Evolutionary conservation across 2,888 invertebrate genomes (phyloP).

Genomic region (Merodon equestris): DNA sequence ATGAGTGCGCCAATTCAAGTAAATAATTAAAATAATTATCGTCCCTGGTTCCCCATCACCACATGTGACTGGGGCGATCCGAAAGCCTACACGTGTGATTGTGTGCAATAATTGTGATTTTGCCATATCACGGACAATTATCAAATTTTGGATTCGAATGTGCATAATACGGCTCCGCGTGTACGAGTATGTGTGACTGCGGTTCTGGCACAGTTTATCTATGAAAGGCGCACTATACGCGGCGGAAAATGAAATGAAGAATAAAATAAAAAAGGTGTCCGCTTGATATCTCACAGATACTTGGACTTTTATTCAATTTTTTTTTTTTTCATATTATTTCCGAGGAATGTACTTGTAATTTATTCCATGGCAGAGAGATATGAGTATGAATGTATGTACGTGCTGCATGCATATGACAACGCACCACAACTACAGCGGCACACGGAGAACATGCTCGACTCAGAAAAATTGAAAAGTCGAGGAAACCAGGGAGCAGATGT

Average conservation of each 20-base stretch:
- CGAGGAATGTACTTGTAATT: conserved; percentile 46
- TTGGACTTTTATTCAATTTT: not conserved
- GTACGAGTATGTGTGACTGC: not conserved
- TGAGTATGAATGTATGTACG: conserved; percentile 33
- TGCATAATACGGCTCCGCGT: not conserved
- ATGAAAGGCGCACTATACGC: conserved; percentile 50
- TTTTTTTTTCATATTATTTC: conserved; percentile 21
- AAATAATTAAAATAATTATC: conserved; percentile 39
- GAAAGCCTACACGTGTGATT: not conserved
- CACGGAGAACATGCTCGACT: conserved; percentile 29
- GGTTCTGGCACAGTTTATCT: conserved; percentile 29
- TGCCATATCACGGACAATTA: conserved; percentile 23
- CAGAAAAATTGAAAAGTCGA: conserved; percentile 64
- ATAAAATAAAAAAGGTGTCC: no score
- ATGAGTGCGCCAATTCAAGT: conserved; percentile 29
- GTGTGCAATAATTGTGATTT: conserved; percentile 21
- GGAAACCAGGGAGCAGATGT: conserved; percentile 76
- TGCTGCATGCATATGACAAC: conserved; percentile 43
- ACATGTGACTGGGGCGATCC: not conserved
- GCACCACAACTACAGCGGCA: no score
- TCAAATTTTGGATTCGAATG: conserved; percentile 8
- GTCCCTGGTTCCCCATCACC: conserved; percentile 8
- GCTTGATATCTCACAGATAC: conserved; percentile 30
- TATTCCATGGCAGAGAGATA: conserved; percentile 54
- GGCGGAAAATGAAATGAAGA: no score